A percentile compares a stretch with the other conserved stretches of the same genome.
These are phyloP conservation scores for Ganaspis sp. DNA, from an alignment of 1,140 invertebrate genomes.

Conservation along the genomic window DNA sequence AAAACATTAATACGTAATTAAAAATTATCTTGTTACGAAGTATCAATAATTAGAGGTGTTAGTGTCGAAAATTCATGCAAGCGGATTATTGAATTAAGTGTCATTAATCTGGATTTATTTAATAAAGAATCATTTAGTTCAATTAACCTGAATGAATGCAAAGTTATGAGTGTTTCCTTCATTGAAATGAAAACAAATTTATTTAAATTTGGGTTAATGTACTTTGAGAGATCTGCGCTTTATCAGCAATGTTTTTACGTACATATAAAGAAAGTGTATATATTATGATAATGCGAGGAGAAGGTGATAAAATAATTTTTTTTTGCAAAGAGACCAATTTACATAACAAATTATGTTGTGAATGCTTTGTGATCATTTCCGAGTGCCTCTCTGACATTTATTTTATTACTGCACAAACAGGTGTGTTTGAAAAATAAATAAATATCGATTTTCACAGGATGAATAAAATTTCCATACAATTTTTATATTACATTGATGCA, in stretches of 20 bases:
- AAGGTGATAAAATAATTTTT: neutral
- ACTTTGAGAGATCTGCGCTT: neutral
- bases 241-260: neutral
- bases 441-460: neutral
- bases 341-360: neutral
- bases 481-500: neutral
- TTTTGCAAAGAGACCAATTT: neutral
- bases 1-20: no score
- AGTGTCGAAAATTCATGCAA: neutral
- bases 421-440: neutral
- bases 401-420: neutral
- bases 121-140: neutral
- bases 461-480: neutral
- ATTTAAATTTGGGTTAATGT: neutral
- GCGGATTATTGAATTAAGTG: neutral
- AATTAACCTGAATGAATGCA: neutral
- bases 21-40: neutral
- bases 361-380: neutral
- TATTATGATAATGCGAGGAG: neutral
- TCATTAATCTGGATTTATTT: neutral
- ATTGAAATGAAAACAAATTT: neutral
- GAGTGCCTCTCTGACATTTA: neutral
- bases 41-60: no score
- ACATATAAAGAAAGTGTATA: constrained; percentile 7
- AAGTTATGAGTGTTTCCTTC: neutral